phyloP scores from a whole-genome alignment of 2,113 vertebrate species.

The Cheirogaleus medius region DNA sequence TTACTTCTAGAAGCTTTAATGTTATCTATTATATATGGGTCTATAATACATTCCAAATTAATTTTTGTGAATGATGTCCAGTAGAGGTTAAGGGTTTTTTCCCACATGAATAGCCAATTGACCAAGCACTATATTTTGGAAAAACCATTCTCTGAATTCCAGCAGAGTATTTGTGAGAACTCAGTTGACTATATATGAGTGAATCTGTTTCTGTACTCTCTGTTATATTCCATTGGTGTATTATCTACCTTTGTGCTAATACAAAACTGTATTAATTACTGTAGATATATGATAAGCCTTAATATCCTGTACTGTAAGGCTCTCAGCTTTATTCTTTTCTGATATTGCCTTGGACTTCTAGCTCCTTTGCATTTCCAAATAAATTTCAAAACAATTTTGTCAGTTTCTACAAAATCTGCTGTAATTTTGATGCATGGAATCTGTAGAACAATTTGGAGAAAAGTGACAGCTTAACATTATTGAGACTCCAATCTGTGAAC shows the following conservation, averaged over 20 bases:
- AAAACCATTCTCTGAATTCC: not conserved
- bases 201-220: not conserved
- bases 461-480: too few species aligned
- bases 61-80: not conserved
- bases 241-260: not conserved
- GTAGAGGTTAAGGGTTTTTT: not conserved
- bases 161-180: not conserved
- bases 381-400: not conserved
- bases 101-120: not conserved
- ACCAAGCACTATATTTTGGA: not conserved
- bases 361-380: not conserved
- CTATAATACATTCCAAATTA: not conserved
- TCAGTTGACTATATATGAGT: not conserved
- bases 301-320: not conserved
- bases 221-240: not conserved
- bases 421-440: too few species aligned
- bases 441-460: too few species aligned
- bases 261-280: not conserved
- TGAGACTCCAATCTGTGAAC: too few species aligned
- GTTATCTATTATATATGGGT: not conserved
- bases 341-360: not conserved
- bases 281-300: not conserved
- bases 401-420: too few species aligned
- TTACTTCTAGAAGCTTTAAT: not conserved
- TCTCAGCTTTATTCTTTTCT: not conserved